A percentile compares a stretch with the other conserved stretches of the same genome.
Evolutionary conservation across 2,113 vertebrate genomes (phyloP).

Genomic region (Hystrix brachyura): DNA sequence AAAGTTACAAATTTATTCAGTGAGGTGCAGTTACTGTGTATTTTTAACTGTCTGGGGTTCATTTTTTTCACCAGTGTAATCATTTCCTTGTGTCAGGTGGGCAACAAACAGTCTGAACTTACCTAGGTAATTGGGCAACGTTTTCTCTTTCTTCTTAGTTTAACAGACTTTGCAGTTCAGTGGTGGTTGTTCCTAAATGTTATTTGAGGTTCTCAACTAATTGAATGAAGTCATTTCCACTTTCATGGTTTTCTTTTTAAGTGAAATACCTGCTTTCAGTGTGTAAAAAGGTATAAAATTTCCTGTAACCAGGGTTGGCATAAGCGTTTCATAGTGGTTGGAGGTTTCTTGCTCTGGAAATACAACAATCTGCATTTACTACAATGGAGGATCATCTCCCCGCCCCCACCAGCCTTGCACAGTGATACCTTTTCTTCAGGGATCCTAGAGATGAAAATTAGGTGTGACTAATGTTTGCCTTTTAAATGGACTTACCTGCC

Average conservation of each 20-base stretch:
- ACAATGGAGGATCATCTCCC: background rate
- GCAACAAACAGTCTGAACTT: background rate
- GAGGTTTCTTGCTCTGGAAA: background rate
- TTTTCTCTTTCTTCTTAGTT: background rate
- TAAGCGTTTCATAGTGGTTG: background rate
- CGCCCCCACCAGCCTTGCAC: background rate
- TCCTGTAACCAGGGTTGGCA: background rate
- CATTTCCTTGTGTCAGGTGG: background rate
- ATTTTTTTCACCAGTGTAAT: background rate
- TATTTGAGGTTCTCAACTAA: background rate
- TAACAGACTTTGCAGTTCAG: background rate
- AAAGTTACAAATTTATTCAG: background rate
- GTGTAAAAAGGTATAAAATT: background rate
- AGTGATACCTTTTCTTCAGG: background rate
- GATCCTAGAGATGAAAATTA: slow-evolving; percentile 57
- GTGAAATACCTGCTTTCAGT: background rate
- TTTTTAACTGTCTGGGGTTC: background rate
- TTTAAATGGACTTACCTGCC: slow-evolving; percentile 56
- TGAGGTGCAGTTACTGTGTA: background rate
- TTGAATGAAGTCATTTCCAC: background rate
- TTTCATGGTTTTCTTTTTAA: background rate
- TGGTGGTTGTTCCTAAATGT: background rate
- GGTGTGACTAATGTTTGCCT: background rate
- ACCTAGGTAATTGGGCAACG: background rate
- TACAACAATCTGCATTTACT: fast-evolving